Evolutionary conservation across 2,113 vertebrate genomes (phyloP).

Genomic region (Loxodonta africana): DNA sequence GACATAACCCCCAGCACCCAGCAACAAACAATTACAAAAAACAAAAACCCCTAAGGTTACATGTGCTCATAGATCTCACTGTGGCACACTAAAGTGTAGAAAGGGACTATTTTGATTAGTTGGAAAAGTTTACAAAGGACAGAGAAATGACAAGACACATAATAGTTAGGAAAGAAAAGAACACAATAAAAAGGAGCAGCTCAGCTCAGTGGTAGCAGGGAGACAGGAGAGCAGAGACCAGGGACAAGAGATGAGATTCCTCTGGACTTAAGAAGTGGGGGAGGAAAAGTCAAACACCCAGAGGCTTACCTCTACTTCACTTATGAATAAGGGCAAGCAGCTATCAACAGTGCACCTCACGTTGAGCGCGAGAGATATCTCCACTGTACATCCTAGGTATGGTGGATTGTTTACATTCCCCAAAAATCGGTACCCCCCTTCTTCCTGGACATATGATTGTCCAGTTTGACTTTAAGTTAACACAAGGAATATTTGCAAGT

Average conservation of each 20-base stretch:
- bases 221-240: slow-evolving; percentile 1
- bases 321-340: not conserved
- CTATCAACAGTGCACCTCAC: not conserved
- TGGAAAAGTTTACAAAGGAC: slow-evolving; percentile 38
- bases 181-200: slow-evolving; percentile 39
- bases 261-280: not conserved
- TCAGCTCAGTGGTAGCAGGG: slow-evolving; percentile 79
- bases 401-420: not conserved
- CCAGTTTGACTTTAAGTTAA: not conserved
- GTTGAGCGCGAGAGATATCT: not conserved
- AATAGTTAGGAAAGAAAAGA: slow-evolving; percentile 27
- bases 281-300: not conserved
- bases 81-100: slow-evolving; percentile 1
- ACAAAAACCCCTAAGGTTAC: not conserved
- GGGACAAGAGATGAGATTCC: not conserved
- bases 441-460: not conserved
- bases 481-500: not conserved
- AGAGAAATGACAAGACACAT: slow-evolving; percentile 17
- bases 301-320: not conserved
- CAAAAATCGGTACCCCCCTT: not conserved
- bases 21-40: slow-evolving; percentile 36
- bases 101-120: not conserved
- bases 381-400: not conserved
- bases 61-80: not conserved
- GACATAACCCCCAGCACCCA: not conserved